phyloP scores from a whole-genome alignment of 2,113 vertebrate genomes.

The Sphaerodactylus townsendi region DNA sequence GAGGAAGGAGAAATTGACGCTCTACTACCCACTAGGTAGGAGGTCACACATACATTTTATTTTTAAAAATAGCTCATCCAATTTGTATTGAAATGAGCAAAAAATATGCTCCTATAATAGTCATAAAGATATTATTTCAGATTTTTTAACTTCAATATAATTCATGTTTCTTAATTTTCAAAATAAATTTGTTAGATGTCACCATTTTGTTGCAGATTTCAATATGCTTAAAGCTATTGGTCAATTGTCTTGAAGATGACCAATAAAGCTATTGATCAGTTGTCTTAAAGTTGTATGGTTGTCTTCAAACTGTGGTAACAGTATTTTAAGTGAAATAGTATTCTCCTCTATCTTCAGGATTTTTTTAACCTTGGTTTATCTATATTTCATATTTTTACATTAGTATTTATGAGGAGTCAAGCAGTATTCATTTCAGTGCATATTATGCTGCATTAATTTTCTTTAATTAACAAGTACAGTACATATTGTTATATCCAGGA shows the following conservation, averaged over 20 bases:
- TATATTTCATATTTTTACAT: not conserved
- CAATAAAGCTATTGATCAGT: not conserved
- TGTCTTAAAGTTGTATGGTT: not conserved
- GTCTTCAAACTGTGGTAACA: not conserved
- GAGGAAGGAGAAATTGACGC: not conserved
- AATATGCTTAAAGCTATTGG: not conserved
- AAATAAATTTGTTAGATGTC: not conserved
- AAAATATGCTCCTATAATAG: not conserved
- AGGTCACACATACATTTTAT: not conserved
- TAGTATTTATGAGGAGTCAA: not conserved
- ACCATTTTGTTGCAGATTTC: not conserved
- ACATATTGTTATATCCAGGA: slow-evolving; percentile 29
- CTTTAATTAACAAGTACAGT: slow-evolving; percentile 25
- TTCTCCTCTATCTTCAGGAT: not conserved
- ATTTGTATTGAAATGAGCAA: not conserved
- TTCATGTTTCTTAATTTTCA: not conserved
- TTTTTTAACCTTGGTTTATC: not conserved
- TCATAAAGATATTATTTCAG: not conserved
- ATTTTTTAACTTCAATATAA: not conserved
- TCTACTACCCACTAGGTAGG: not conserved
- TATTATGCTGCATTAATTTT: slow-evolving; percentile 27
- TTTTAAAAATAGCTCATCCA: not conserved
- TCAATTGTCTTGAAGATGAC: not conserved
- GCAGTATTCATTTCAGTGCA: slow-evolving; percentile 37
- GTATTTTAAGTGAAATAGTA: not conserved